Conservation (phyloP, 2,113 vertebrate genomes). For the Poeciliopsis retropinna region DNA sequence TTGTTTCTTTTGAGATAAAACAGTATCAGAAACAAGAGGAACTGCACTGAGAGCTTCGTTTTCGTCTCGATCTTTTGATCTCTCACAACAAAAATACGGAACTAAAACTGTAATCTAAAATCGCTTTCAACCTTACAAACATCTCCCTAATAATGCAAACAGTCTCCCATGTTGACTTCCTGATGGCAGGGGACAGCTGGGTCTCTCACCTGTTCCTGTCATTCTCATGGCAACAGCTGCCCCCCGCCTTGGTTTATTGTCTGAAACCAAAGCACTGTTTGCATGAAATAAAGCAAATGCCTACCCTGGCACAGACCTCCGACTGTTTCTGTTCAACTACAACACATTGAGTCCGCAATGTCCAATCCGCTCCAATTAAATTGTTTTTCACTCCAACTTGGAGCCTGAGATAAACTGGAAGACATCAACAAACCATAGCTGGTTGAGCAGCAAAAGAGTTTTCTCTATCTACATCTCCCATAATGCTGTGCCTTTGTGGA, state of each 20-base stretch:
- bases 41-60: background rate
- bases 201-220: slow-evolving; percentile 76
- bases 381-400: background rate
- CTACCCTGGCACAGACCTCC: slow-evolving; percentile 3
- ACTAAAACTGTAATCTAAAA: too few species aligned
- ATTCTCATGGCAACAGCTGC: slow-evolving; percentile 76
- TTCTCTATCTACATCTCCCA: too few species aligned
- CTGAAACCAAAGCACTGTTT: slow-evolving; percentile 23
- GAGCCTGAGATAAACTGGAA: background rate
- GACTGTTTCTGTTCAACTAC: slow-evolving; percentile 7
- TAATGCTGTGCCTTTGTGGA: too few species aligned
- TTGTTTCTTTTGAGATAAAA: slow-evolving; percentile 8
- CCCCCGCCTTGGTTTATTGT: slow-evolving; percentile 48
- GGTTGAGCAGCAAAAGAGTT: too few species aligned
- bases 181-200: slow-evolving; percentile 66
- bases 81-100: background rate
- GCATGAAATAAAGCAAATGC: slow-evolving; percentile 22
- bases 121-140: slow-evolving; percentile 1
- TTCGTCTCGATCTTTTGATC: background rate
- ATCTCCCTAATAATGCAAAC: slow-evolving; percentile 54
- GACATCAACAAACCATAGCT: too few species aligned
- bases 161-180: slow-evolving; percentile 21
- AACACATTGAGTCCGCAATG: background rate
- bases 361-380: background rate
- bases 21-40: slow-evolving; percentile 1